Conservation (phyloP, 2,113 vertebrate species). For the Mustelus asterias region DNA sequence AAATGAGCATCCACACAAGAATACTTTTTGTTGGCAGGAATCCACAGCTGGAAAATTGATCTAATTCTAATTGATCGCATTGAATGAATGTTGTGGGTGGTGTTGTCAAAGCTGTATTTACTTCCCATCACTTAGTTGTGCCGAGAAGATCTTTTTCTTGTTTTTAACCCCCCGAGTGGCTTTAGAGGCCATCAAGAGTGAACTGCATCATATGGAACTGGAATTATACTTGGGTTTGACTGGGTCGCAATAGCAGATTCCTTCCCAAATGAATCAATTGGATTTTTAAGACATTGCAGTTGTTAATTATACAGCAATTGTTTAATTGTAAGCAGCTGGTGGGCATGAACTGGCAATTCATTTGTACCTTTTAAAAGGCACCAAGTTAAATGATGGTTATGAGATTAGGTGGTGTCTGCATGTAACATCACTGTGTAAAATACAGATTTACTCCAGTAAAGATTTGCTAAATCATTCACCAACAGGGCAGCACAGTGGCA, state of each 20-base stretch:
- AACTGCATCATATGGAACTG: background rate
- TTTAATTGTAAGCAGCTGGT: too few species aligned
- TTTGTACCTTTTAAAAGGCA: too few species aligned
- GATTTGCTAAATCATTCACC: too few species aligned
- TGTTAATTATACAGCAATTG: too few species aligned
- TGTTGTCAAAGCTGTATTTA: background rate
- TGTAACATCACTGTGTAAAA: too few species aligned
- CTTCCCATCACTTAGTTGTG: background rate
- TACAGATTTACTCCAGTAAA: too few species aligned
- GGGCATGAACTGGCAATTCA: too few species aligned
- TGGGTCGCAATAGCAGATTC: background rate
- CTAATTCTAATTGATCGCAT: too few species aligned
- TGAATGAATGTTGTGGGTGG: background rate
- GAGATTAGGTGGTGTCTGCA: too few species aligned
- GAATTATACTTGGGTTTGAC: background rate
- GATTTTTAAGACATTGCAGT: background rate
- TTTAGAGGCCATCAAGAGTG: background rate
- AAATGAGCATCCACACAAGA: background rate
- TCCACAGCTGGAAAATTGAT: background rate
- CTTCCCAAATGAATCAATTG: background rate
- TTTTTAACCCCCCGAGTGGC: background rate
- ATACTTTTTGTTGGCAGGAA: background rate
- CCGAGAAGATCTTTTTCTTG: background rate
- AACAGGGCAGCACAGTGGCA: too few species aligned
- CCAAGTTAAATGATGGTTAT: too few species aligned